phyloP scores from a whole-genome alignment of 2,797 vertebrate species.

The Eulemur rubriventer region DNA sequence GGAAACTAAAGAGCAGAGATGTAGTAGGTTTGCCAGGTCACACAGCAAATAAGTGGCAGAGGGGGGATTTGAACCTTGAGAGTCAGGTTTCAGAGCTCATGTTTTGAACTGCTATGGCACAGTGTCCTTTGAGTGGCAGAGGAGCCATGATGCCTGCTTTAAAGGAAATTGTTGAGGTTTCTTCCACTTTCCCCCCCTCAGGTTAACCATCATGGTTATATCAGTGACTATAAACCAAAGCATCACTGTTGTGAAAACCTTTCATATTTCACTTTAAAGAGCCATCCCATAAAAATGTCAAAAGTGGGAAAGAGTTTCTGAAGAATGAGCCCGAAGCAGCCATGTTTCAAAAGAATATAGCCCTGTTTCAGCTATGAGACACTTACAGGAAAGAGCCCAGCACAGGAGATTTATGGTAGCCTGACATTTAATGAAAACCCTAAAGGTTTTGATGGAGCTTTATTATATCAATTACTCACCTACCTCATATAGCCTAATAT shows the following conservation, averaged over 20 bases:
- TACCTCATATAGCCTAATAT: slow-evolving; percentile 40
- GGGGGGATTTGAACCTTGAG: background rate
- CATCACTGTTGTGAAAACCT: slow-evolving; percentile 47
- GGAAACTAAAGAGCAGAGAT: background rate
- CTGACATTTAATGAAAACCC: slow-evolving; percentile 67
- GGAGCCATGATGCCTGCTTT: background rate
- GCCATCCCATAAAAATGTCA: slow-evolving; percentile 63
- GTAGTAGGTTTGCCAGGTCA: background rate
- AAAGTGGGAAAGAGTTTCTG: slow-evolving; percentile 48
- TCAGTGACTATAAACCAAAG: slow-evolving; percentile 11
- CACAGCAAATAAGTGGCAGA: background rate
- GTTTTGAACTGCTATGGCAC: background rate
- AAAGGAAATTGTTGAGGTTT: slow-evolving; percentile 31
- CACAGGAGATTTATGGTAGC: slow-evolving; percentile 59
- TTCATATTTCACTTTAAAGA: slow-evolving; percentile 64
- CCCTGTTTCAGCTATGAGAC: slow-evolving; percentile 41
- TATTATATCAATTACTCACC: slow-evolving; percentile 73
- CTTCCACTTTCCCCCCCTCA: background rate
- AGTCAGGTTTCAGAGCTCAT: background rate
- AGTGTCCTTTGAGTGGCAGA: background rate
- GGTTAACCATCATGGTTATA: slow-evolving; percentile 38
- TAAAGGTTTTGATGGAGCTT: slow-evolving; percentile 65
- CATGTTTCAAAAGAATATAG: slow-evolving; percentile 60
- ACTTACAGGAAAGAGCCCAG: slow-evolving; percentile 47
- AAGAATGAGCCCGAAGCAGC: slow-evolving; percentile 34